Evolutionary conservation across 2,797 vertebrate species (phyloP).

Genomic region (Galaxias olidus): DNA sequence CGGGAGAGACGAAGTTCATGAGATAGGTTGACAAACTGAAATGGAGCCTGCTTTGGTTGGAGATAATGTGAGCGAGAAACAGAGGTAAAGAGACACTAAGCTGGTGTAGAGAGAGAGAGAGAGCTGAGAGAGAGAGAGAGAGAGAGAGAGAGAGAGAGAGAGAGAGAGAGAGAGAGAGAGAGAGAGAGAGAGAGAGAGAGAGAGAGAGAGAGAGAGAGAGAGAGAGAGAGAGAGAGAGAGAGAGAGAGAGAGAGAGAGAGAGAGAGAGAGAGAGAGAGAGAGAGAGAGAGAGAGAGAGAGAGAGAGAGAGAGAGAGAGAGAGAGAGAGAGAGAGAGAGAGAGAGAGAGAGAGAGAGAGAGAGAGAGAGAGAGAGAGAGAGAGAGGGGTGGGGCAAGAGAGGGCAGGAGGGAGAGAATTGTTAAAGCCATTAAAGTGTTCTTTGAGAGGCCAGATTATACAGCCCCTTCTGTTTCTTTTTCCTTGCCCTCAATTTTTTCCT

Average conservation of each 20-base stretch:
- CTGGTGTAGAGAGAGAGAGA: neutral
- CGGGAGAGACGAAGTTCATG: no score
- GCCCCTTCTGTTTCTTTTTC: slow-evolving; percentile 23
- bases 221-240: no score
- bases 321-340: neutral
- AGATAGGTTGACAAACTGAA: no score
- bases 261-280: slow-evolving; percentile 32
- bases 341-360: neutral
- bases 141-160: no score
- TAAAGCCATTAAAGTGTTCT: no score
- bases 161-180: neutral
- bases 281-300: no score
- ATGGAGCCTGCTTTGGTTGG: slow-evolving; percentile 8
- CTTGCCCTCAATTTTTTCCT: slow-evolving; percentile 14
- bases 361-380: neutral
- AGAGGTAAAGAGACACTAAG: slow-evolving; percentile 6
- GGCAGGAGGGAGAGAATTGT: neutral
- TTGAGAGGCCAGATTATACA: no score
- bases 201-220: slow-evolving; percentile 17
- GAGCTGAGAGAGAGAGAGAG: neutral
- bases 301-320: neutral
- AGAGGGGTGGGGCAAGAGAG: neutral
- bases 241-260: slow-evolving; percentile 22
- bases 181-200: slow-evolving; percentile 38
- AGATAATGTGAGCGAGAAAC: slow-evolving; percentile 38